Evolutionary conservation across 2,113 vertebrate species (phyloP).

Genomic region (Gambusia affinis): DNA sequence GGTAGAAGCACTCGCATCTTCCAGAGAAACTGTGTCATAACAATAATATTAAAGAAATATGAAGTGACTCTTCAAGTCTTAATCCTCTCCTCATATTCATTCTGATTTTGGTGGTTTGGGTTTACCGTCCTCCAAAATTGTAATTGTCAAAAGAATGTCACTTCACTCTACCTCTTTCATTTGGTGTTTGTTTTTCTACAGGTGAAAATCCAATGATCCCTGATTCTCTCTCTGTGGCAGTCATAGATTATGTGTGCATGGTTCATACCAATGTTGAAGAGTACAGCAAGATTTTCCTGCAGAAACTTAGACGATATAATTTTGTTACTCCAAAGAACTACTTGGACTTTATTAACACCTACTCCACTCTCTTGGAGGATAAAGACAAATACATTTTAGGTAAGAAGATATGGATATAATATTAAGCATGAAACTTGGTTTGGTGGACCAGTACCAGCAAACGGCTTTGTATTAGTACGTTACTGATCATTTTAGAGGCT

Average conservation of each 20-base stretch:
- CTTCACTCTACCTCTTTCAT: neutral
- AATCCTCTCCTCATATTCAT: neutral
- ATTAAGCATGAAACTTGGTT: neutral
- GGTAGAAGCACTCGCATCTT: too few species aligned
- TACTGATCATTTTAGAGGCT: conserved; percentile 1
- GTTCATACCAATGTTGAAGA: conserved; percentile 87
- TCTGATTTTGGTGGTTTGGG: neutral
- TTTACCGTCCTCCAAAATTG: neutral
- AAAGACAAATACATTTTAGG: conserved; percentile 89
- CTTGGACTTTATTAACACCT: conserved; percentile 92
- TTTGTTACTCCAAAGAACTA: conserved; percentile 95
- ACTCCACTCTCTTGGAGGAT: conserved; percentile 86
- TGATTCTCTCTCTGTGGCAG: conserved; percentile 51
- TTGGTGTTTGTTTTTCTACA: conserved; percentile 53
- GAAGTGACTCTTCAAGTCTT: neutral
- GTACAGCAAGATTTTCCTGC: conserved; percentile 88
- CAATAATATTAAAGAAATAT: too few species aligned
- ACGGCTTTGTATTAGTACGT: neutral
- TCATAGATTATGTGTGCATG: conserved; percentile 88
- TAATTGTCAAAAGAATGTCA: neutral
- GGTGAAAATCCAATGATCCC: conserved; percentile 85
- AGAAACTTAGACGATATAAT: conserved; percentile 90
- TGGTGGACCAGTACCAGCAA: neutral
- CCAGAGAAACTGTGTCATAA: too few species aligned
- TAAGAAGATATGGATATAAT: conserved; percentile 56